phyloP scores from a whole-genome alignment of 2,888 invertebrate species.

The Heteropelma amictum region DNA sequence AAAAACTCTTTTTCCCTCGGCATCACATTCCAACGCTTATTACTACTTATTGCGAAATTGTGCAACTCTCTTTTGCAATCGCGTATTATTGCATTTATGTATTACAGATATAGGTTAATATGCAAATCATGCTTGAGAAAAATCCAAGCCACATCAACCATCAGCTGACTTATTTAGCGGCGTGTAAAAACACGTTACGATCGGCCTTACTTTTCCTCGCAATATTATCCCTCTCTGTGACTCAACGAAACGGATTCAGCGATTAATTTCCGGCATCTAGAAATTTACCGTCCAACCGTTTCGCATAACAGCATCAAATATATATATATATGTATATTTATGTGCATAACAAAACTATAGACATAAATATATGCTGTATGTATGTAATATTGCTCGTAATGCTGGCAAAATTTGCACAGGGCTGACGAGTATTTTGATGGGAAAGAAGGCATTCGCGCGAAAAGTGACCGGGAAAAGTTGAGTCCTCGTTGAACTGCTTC shows the following conservation, averaged over 20 bases:
- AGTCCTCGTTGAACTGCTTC: conserved; percentile 10
- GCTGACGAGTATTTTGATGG: conserved; percentile 16
- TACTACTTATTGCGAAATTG: too few species aligned
- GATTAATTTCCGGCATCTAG: conserved; percentile 22
- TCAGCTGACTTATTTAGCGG: conserved; percentile 52
- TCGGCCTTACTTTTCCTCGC: conserved; percentile 9
- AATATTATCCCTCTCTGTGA: conserved; percentile 14
- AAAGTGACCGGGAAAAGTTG: conserved; percentile 14
- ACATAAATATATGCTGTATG: background rate
- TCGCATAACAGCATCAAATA: background rate
- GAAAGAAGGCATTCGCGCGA: background rate
- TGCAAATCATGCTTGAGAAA: background rate
- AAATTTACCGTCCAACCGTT: conserved; percentile 28
- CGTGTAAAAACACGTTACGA: conserved; percentile 56
- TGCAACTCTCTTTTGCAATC: too few species aligned
- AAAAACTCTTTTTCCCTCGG: too few species aligned
- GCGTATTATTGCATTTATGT: background rate
- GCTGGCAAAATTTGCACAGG: conserved; percentile 27
- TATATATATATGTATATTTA: background rate
- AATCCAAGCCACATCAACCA: background rate
- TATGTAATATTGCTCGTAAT: conserved; percentile 21
- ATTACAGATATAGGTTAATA: background rate
- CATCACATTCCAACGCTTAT: too few species aligned
- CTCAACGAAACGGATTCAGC: background rate
- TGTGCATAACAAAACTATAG: background rate